phyloP scores from a whole-genome alignment of 2,113 vertebrate species.

The Cephalopholis sonnerati region DNA sequence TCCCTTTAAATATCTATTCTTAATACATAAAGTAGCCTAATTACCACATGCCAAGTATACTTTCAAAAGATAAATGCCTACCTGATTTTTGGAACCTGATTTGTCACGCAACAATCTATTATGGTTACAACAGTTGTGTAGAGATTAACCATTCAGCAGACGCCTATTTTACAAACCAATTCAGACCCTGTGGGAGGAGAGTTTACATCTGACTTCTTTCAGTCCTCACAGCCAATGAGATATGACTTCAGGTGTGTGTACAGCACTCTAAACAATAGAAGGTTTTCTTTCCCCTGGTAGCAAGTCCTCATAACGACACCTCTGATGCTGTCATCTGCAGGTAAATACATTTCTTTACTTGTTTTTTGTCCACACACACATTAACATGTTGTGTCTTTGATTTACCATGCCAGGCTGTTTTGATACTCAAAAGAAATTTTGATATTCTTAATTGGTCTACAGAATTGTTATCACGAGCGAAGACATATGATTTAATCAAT shows the following conservation, averaged over 20 bases:
- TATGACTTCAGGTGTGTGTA: neutral
- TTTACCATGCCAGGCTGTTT: neutral
- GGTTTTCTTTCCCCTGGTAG: neutral
- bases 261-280: neutral
- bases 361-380: neutral
- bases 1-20: too few species aligned
- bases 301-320: neutral
- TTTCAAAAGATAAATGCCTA: neutral
- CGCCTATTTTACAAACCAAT: neutral
- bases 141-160: neutral
- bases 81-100: neutral
- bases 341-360: conserved; percentile 33
- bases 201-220: neutral
- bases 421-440: neutral
- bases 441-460: neutral
- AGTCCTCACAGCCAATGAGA: conserved; percentile 35
- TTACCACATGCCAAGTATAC: too few species aligned
- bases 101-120: neutral
- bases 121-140: neutral
- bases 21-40: too few species aligned
- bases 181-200: conserved; percentile 45
- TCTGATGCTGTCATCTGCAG: conserved; percentile 11
- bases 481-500: neutral
- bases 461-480: neutral
- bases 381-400: too few species aligned